Percentiles rank a stretch among this genome's conserved stretches.
Conservation (phyloP, 2,797 vertebrate species). For the Tenualosa thibaudeaui region DNA sequence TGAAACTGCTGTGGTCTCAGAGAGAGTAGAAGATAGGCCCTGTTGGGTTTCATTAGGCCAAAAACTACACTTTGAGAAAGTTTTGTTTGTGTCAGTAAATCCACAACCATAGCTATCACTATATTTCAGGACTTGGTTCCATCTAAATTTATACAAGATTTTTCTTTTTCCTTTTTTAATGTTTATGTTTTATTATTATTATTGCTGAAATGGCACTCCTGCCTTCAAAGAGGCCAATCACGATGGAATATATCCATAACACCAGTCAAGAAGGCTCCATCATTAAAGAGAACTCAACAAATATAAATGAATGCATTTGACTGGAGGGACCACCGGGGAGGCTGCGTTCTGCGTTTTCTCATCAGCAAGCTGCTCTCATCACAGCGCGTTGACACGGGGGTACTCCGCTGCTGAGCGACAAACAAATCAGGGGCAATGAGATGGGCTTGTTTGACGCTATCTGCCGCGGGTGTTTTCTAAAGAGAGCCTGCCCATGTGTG, state of each 20-base stretch:
- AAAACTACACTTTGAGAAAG: background rate
- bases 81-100: background rate
- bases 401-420: conserved; percentile 6
- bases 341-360: background rate
- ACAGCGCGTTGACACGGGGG: background rate
- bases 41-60: too few relatives aligned
- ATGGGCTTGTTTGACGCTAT: conserved; percentile 33
- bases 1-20: background rate
- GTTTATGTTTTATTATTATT: background rate
- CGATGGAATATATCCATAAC: conserved; percentile 16
- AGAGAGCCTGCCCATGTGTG: conserved; percentile 11
- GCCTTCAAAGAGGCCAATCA: conserved; percentile 22
- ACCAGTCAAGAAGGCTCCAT: conserved; percentile 8
- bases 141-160: background rate
- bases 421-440: conserved; percentile 35
- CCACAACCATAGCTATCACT: conserved; percentile 13
- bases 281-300: conserved; percentile 17
- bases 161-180: background rate
- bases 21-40: background rate
- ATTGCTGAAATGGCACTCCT: conserved; percentile 17
- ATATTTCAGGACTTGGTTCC: conserved; percentile 10
- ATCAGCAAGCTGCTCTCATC: background rate
- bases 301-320: conserved; percentile 25
- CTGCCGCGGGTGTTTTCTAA: conserved; percentile 24
- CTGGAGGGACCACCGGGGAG: conserved; percentile 17